Evolutionary conservation across 2,888 invertebrate genomes (phyloP), one percentile per base, ranked within the genome.

Genomic region (Athalia circularis): DNA sequence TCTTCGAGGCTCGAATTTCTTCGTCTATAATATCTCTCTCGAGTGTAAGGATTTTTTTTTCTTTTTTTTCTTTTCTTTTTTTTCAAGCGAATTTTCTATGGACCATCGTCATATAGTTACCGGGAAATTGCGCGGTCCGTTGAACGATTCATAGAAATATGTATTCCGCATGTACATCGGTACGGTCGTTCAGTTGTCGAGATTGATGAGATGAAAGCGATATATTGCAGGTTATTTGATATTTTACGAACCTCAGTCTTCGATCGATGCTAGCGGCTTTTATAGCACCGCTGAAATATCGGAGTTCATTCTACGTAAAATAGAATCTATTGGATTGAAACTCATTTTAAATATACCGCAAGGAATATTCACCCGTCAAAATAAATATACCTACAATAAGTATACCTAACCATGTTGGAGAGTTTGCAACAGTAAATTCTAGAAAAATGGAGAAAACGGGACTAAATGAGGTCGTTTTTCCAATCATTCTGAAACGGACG

Each of bases 61-160:
- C 29, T 54, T 4, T 4, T 54, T 4, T 11, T 3, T 54, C 1
- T 9, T 54, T 54, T 13, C 3, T 57, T 11, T 70, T 13, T 29
- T 11, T 11, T 15, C 9, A n/a, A 68, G 68, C 11, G 50, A 67
- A 67, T 52, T 47, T 50, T 4, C 50, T 67, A 8, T 4, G 15
- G 50, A 11, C 54, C 29, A 68, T 68, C 54, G 52, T 52, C 54
- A 68, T 54, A 11, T 9, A 68, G 45, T 13, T 29, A 29, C 29
- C 29, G 29, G 52, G 43, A 43, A 72, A n/a, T 6, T 47, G 5
- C n/a, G 15, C 57, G 4, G 52, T 59, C 47, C n/a, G 70, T 11
- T 72, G 57, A 15, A 59, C 43, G 47, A 72, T 59, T 72, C 15
- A 45, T 45, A 59, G 72, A 72, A 57, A 59, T 57, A 47, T 59